Evolutionary conservation across 2,888 invertebrate genomes (phyloP), one percentile per base, ranked within the genome.

Genomic region (Sphaerophoria taeniata): DNA sequence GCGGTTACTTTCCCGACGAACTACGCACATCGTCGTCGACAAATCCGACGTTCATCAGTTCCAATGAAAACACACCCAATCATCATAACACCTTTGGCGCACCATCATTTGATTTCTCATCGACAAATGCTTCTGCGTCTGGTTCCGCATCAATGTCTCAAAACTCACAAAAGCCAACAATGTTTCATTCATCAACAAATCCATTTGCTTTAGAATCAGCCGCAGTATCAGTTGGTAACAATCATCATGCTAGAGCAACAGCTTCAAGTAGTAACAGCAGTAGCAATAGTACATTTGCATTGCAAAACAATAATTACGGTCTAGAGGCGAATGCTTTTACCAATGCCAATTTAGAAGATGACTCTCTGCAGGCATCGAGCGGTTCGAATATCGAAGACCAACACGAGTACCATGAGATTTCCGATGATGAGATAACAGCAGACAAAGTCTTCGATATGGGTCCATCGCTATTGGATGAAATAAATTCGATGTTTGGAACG

Each of bases 391-490:
- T 89, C 33, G 93, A 93, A 6, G 91, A 92, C 73, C 93, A 89
- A 89, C 96, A 96, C 89, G 96, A 96, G 89, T 96, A 96, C 89
- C 96, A 96, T 90, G 96, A 96, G 92, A 96, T 96, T 87, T 96
- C 96, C 75, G 96, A 96, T 90, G 96, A 96, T 89, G 96, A 96
- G 90, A 91, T 92, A 7, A 89, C 90, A 71, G 88, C 92, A 87
- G 87, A 90, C 90, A 89, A 93, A 91, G 89, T 92, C 89, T 89
- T 96, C 87, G 97, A 97, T 90, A 95, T 97, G 89, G 97, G 98
- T 5, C 97, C 97, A 12, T 98, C 98, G 84, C 93, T 99, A 69
- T 93, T 98, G 90, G 98, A 98, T 89, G 97, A 97, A 91, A 96
- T 97, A 94, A 96, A 96, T 89, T 96, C 97, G 73, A 97, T 98